Base-by-base conservation (phyloP, 2,888 invertebrate species). In the Hirtodrosophila duncani region DNA sequence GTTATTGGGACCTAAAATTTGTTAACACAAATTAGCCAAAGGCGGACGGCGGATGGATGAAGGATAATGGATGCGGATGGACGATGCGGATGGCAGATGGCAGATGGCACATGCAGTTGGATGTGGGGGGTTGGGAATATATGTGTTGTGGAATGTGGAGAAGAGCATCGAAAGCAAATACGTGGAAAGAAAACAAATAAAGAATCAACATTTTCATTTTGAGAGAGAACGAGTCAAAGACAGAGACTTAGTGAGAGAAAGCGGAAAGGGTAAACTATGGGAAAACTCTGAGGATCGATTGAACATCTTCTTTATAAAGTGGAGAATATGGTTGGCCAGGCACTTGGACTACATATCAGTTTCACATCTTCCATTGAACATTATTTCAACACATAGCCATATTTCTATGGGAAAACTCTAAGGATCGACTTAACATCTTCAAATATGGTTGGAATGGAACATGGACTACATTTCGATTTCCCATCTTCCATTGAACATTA, bases 1-100 rank as follows among this genome's bases (percentile, higher is more conserved):
- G 89, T 92, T 92, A 90, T 94, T 91, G 83, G 91, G 91, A 86
- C 91, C 91, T 86, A 75, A 56, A 56, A 67, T 83, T 75, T 58
- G 56, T 52, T 66, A 55, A 72, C 58, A 80, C 68, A 77, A 31
- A 56, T 72, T 72, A 72, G 80, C 80, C 60, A 61, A 41, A 63
- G 77, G 75, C 60, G 75, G 70, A n/a, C n/a, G 57, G 59, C 33
- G 57, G 59, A 49, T 27, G 48, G 13, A 39, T 36, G 36, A 23
- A 36, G 31, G 55, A 48, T 68, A 52, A 50, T 65, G 69, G 66
- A 70, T 59, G 44, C 63, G 74, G 69, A 70, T 64, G 18, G 44
- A 59, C 69, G 69, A 70, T 64, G 18, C 55, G 60, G 60, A 67
- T 48, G 39, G 49, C n/a, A n/a, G n/a, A n/a, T n/a, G n/a, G n/a